Evolutionary conservation across 2,113 vertebrate genomes (phyloP).

Genomic region (Muntiacus reevesi): DNA sequence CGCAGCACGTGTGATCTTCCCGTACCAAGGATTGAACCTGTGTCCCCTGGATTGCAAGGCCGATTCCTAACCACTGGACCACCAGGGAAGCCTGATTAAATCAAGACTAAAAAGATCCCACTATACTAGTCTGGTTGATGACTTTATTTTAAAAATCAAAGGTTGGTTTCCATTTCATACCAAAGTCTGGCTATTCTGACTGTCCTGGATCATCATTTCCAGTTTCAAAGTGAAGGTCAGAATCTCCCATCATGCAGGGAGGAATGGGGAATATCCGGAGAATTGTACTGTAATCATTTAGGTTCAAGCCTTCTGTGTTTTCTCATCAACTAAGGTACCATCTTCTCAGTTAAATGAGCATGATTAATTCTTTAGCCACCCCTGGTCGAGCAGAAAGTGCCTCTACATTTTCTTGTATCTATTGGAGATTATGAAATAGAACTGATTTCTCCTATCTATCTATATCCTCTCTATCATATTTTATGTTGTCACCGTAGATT

Average conservation of each 20-base stretch:
- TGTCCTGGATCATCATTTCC: background rate
- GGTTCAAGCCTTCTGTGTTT: background rate
- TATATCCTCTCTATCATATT: background rate
- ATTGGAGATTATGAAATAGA: background rate
- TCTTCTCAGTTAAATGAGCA: background rate
- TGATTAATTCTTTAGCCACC: background rate
- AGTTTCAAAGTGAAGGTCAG: background rate
- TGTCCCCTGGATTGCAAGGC: background rate
- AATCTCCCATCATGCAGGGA: background rate
- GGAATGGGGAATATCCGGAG: background rate
- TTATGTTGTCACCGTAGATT: background rate
- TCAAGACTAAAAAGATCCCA: constrained; percentile 14
- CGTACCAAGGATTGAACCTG: background rate
- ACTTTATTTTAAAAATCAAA: constrained; percentile 39
- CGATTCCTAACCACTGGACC: background rate
- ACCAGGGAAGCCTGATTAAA: background rate
- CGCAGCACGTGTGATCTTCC: background rate
- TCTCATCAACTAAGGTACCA: background rate
- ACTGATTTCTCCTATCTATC: background rate
- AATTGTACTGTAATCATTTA: background rate
- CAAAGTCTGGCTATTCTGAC: background rate
- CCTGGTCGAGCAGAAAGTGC: background rate
- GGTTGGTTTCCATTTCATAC: background rate
- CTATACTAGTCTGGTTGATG: background rate
- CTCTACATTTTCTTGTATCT: background rate